Evolutionary conservation across 2,888 invertebrate species (phyloP).

Genomic region (Microctonus aethiopoides): DNA sequence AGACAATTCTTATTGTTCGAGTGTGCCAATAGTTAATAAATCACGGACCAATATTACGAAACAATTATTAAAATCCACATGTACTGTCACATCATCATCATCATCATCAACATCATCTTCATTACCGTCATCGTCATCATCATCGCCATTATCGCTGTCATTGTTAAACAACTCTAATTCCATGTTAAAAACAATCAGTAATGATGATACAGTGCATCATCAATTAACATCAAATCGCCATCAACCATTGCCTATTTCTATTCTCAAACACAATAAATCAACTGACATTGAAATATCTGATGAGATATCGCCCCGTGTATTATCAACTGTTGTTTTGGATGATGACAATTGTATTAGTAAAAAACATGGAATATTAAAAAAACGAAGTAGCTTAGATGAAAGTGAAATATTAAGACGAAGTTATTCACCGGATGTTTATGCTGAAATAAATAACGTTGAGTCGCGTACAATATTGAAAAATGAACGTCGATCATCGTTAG

Average conservation of each 20-base stretch:
- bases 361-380: conserved; percentile 84
- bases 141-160: conserved; percentile 32
- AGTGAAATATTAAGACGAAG: conserved; percentile 77
- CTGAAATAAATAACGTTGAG: conserved; percentile 70
- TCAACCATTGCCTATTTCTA: conserved; percentile 69
- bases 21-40: conserved; percentile 29
- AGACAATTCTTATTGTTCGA: conserved; percentile 4
- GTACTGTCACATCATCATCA: conserved; percentile 20
- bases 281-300: conserved; percentile 60
- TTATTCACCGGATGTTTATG: conserved; percentile 75
- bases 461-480: conserved; percentile 77
- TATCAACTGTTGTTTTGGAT: conserved; percentile 47
- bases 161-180: conserved; percentile 51
- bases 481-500: conserved; percentile 76
- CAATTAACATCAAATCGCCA: conserved; percentile 39
- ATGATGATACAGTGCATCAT: conserved; percentile 39
- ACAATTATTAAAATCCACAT: conserved; percentile 21
- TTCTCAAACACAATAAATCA: conserved; percentile 72
- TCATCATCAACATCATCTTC: conserved; percentile 41
- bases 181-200: conserved; percentile 46
- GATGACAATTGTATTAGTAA: conserved; percentile 72
- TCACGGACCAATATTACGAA: conserved; percentile 28
- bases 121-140: conserved; percentile 44
- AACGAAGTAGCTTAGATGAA: conserved; percentile 85
- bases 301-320: background rate